Evolutionary conservation across 1,140 invertebrate species (phyloP), one percentile per base, ranked within the genome.

Genomic region (Temnothorax longispinosus): DNA sequence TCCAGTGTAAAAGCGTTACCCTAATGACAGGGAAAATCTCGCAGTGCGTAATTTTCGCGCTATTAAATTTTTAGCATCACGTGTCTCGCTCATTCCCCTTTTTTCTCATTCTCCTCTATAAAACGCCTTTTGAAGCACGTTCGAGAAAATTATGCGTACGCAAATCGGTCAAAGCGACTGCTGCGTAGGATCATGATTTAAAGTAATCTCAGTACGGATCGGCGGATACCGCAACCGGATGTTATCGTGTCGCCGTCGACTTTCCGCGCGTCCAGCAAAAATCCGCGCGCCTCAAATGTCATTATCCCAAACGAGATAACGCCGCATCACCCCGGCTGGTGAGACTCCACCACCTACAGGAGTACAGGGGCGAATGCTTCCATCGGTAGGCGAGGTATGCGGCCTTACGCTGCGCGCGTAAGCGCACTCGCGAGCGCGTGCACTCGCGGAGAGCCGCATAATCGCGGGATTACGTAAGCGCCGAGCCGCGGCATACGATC

Each of bases 381-480:
- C 78, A 87, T 87, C 87, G 89, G 89, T 77, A 77, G 89, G 90
- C 89, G 87, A 89, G 87, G 90, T 91, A 93, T 92, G 93, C 89
- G 87, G 82, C 69, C 90, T 54, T 41, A 71, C 77, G 47, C 77
- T 18, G 32, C 41, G 67, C 87, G 88, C 88, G 54, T 65, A 67
- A 67, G 60, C 52, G 80, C 35, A 69, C 50, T 47, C 72, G 47
- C 89, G 88, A 90, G 89, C 86, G 85, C 89, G 84, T 58, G 72
- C 87, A 76, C 77, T 52, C 58, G 85, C 85, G 82, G 85, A 76
- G 86, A 87, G 87, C 82, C 86, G 91, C 91, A 91, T 92, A 92
- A 92, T 93, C 90, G 90, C 72, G 81, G 75, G 86, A 91, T 94
- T 94, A 93, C 93, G 93, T 93, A 93, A 93, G 93, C 91, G 87